Evolutionary conservation across 2,797 vertebrate genomes (phyloP).

Genomic region (Parambassis ranga): DNA sequence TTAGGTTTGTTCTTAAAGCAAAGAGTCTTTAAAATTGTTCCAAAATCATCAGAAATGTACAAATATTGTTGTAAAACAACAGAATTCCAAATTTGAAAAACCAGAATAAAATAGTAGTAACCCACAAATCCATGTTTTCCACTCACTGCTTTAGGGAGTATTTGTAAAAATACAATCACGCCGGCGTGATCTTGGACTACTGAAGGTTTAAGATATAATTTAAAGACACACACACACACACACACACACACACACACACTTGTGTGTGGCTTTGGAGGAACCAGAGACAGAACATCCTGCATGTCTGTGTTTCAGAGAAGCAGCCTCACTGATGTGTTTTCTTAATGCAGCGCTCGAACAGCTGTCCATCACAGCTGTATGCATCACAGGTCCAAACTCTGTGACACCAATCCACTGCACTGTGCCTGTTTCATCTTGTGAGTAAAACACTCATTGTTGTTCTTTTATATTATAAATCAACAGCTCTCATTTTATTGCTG

Average conservation of each 20-base stretch:
- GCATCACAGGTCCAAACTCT: background rate
- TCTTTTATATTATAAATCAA: background rate
- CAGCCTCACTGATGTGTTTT: conserved; percentile 9
- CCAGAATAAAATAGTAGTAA: too few species aligned
- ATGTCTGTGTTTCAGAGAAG: conserved; percentile 8
- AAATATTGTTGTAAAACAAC: too few species aligned
- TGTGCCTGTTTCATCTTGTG: background rate
- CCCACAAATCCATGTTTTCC: too few species aligned
- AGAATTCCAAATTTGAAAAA: too few species aligned
- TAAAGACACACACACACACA: background rate
- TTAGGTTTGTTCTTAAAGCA: too few species aligned
- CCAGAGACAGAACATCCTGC: conserved; percentile 16
- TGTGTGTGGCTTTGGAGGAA: too few species aligned
- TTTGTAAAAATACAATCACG: too few species aligned
- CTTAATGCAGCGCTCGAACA: conserved; percentile 2
- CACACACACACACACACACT: too few species aligned
- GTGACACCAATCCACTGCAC: background rate
- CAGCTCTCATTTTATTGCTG: background rate
- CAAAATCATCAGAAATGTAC: too few species aligned
- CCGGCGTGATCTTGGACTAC: too few species aligned
- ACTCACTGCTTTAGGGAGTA: too few species aligned
- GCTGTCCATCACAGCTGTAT: conserved; percentile 29
- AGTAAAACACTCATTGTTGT: background rate
- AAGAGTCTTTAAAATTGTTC: too few species aligned
- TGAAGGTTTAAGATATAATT: fast-evolving